Evolutionary conservation across 2,888 invertebrate genomes (phyloP), one percentile per base, ranked within the genome.

Genomic region (Lydus trimaculatus): DNA sequence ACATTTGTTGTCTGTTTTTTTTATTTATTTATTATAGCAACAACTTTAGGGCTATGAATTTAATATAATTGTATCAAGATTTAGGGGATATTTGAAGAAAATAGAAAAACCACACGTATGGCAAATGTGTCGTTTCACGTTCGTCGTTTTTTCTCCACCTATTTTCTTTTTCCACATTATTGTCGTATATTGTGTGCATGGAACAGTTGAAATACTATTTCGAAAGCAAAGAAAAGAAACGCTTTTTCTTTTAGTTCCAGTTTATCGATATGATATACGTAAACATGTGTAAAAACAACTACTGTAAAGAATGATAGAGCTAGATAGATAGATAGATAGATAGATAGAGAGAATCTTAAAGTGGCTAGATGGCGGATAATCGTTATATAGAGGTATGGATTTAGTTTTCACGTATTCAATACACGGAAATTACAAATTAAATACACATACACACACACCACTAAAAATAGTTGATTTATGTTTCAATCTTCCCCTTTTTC

Each of bases 381-480:
- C 17, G 17, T 11, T 17, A 43, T n/a, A 43, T 43, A 6, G 36
- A 11, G 8, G 13, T 28, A 4, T 4, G 4, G 28, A 31, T 8
- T 31, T 31, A 6, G 6, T 9, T 31, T 15, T n/a, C 17, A 7
- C 43, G 43, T 43, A 7, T 7, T 43, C 43, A 43, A 43, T 43
- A 43, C 43, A 43, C 43, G 43, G 43, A 43, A 43, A 43, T 43
- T 43, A 17, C 43, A 43, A 43, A 43, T 43, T 43, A 43, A 43
- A 43, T n/a, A 17, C 43, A 17, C 43, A 43, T 36, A n/a, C 15
- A 43, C 43, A 5, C 17, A 43, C n/a, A 43, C 48, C 23, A 43
- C 43, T 43, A 43, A 43, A 43, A 43, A 43, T 43, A 43, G 43
- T 43, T 43, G 43, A 43, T 43, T 43, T 43, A 43, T 43, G 17